phyloP scores from a whole-genome alignment of 2,797 vertebrate genomes.

The Pseudochirops cupreus region DNA sequence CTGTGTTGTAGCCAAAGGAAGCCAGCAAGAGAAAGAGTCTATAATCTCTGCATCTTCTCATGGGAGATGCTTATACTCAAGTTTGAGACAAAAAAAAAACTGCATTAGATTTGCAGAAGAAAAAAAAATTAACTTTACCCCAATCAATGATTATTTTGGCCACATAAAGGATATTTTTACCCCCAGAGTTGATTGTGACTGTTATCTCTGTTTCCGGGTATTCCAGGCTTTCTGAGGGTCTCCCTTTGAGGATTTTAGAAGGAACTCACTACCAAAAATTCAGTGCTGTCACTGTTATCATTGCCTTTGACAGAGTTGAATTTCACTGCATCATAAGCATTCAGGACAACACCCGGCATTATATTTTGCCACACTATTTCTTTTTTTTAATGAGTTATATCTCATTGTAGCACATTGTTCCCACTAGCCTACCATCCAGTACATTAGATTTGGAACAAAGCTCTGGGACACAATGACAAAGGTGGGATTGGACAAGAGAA shows the following conservation, averaged over 20 bases:
- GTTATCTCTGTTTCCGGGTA: background rate
- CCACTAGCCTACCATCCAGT: constrained; percentile 35
- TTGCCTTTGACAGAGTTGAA: constrained; percentile 54
- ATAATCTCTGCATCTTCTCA: background rate
- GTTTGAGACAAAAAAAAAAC: background rate
- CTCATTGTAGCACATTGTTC: constrained; percentile 43
- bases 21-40: background rate
- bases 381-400: constrained; percentile 56
- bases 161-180: background rate
- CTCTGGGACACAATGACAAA: constrained; percentile 54
- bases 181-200: background rate
- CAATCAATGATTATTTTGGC: background rate
- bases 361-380: constrained; percentile 63
- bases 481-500: constrained; percentile 72
- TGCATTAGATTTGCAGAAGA: background rate
- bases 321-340: constrained; percentile 56
- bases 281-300: background rate
- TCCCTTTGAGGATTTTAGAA: background rate
- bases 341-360: constrained; percentile 69
- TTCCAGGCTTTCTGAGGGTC: background rate
- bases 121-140: background rate
- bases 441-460: constrained; percentile 63
- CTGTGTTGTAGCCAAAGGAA: background rate
- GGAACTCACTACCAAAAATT: background rate
- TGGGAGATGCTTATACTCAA: background rate